Evolutionary conservation across 1,140 invertebrate genomes (phyloP), one percentile per base, ranked within the genome.

Genomic region (Pachypsylla venusta): DNA sequence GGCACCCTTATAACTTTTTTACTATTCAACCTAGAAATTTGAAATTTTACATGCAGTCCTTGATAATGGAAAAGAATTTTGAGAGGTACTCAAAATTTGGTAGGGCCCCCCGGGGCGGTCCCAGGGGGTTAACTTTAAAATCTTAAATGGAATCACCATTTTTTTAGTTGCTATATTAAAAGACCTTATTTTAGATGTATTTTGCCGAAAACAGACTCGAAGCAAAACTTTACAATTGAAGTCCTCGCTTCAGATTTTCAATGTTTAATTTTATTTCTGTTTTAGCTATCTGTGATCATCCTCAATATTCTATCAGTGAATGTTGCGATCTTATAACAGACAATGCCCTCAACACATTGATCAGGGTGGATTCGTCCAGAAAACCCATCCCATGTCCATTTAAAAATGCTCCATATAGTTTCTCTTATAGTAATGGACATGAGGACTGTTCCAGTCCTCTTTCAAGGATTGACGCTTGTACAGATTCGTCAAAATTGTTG

Each of bases 401-500:
- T 48, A 7, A n/a, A 10, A 7, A 4, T 5, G 4, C 42, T 10
- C 42, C 42, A 5, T 48, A 48, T n/a, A 48, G 42, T 19, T 48
- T 48, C 42, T 48, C 42, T 22, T 48, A 48, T 48, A 48, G 4
- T 19, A 48, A 48, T 48, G 42, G 42, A 48, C n/a, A 22, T 19
- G 42, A 48, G n/a, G 42, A 19, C 42, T 48, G 42, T 48, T n/a
- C 16, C 22, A 48, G 42, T 65, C 87, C 88, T 1, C 75, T 79
- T 16, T 89, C 86, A 13, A 81, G 79, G 28, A 83, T 86, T 13
- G 86, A 90, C 67, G 81, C 84, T 58, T 92, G 87, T 68, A 89
- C 85, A 0, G 85, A 90, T 65, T 81, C 87, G 63, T 85, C 82
- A 1, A 75, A 83, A 55, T 71, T 90, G 13, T 75, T 93, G 42